These are phyloP conservation scores for Arrhopalites spinosus DNA, from an alignment of 2,888 invertebrate genomes.

Conservation along the genomic window DNA sequence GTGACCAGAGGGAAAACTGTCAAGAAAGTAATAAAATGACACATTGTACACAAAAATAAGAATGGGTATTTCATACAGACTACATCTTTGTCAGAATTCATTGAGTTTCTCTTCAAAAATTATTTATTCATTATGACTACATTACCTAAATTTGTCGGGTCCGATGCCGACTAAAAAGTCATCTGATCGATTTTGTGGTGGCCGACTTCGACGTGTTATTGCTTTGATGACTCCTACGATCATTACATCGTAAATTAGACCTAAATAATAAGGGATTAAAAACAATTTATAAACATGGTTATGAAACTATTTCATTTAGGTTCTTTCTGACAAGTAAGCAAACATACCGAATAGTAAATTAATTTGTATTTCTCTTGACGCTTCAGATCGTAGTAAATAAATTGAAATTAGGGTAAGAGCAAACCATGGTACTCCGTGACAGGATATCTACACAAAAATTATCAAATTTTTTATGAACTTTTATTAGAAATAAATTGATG, in stretches of 20 bases:
- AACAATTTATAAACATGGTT: neutral
- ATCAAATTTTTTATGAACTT: neutral
- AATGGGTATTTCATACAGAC: neutral
- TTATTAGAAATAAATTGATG: neutral
- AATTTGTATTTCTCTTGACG: conserved; percentile 78
- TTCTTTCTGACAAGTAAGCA: no score
- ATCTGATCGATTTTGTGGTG: conserved; percentile 70
- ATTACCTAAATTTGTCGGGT: conserved; percentile 74
- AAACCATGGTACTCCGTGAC: conserved; percentile 88
- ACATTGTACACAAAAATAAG: neutral
- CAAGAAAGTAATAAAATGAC: neutral
- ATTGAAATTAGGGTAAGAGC: conserved; percentile 76
- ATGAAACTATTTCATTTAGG: no score
- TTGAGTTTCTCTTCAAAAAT: no score
- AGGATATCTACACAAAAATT: conserved; percentile 69
- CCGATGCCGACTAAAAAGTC: conserved; percentile 67
- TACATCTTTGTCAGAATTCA: no score
- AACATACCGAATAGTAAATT: conserved; percentile 81
- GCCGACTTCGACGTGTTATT: conserved; percentile 75
- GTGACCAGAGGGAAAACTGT: conserved; percentile 93
- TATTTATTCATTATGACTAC: no score
- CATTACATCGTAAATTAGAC: conserved; percentile 78
- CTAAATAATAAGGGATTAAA: conserved; percentile 62
- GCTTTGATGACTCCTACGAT: conserved; percentile 79
- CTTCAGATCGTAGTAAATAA: conserved; percentile 72